A percentile compares a stretch with the other conserved stretches of the same genome.
Conservation (phyloP, 2,797 vertebrate genomes). For the Acridotheres tristis region DNA sequence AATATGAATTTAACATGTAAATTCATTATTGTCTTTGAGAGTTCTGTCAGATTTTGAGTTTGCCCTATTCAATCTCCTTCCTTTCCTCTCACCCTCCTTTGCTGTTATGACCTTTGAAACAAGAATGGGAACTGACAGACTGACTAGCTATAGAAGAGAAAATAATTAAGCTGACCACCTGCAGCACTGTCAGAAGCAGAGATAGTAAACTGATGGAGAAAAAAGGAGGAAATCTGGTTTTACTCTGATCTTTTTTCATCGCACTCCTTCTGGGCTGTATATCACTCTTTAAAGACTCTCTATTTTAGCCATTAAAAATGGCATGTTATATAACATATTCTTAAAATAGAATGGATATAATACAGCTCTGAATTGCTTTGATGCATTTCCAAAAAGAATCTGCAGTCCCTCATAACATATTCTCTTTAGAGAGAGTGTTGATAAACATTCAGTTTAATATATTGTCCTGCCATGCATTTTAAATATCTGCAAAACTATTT, state of each 20-base stretch:
- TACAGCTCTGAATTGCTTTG: neutral
- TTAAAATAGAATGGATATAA: neutral
- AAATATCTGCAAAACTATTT: slow-evolving; percentile 16
- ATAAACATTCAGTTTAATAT: neutral
- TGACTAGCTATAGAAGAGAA: neutral
- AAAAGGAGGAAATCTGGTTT: neutral
- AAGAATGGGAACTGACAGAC: neutral
- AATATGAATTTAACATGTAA: neutral
- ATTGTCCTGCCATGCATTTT: slow-evolving; percentile 2
- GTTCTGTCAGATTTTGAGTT: neutral
- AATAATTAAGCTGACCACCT: neutral
- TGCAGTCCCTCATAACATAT: neutral
- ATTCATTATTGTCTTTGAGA: neutral
- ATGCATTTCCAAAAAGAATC: neutral
- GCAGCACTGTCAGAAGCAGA: neutral
- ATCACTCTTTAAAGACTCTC: neutral
- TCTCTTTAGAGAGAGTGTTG: neutral
- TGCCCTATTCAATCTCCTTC: neutral
- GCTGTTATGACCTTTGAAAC: neutral
- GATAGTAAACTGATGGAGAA: neutral
- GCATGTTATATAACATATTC: neutral
- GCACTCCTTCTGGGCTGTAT: neutral
- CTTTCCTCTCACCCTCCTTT: neutral
- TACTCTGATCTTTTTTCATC: neutral
- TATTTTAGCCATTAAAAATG: neutral